Evolutionary conservation across 2,888 invertebrate species (phyloP).

Genomic region (Argynnis bischoffii): DNA sequence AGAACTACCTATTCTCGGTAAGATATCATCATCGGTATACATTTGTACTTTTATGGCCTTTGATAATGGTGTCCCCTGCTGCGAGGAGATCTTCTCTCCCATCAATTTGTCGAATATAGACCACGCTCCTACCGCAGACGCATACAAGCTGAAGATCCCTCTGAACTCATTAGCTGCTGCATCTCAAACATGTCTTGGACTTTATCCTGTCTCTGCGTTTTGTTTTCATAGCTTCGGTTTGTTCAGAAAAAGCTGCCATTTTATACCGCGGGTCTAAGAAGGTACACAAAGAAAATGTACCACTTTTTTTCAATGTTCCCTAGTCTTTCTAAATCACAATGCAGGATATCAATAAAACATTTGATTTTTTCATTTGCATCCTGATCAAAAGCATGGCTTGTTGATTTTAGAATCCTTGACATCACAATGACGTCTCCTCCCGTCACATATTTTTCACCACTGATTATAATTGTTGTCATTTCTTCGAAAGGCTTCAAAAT

Average conservation of each 20-base stretch:
- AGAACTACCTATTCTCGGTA: no score
- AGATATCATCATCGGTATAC: not conserved
- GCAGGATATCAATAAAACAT: constrained; percentile 20
- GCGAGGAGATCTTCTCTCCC: not conserved
- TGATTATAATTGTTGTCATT: not conserved
- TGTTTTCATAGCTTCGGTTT: constrained; percentile 33
- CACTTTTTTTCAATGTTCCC: constrained; percentile 38
- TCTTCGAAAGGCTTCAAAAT: constrained; percentile 12
- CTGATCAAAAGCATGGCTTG: not conserved
- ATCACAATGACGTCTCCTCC: not conserved
- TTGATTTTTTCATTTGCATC: constrained; percentile 15
- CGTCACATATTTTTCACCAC: constrained; percentile 32
- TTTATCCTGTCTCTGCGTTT: constrained; percentile 31
- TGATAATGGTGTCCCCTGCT: not conserved
- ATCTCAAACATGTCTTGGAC: constrained; percentile 3
- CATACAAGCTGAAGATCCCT: not conserved
- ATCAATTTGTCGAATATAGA: not conserved
- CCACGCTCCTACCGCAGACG: not conserved
- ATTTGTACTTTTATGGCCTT: not conserved
- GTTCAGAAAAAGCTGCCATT: constrained; percentile 34
- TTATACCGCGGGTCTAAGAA: constrained; percentile 42
- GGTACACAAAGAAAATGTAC: constrained; percentile 39
- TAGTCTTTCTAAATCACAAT: constrained; percentile 32
- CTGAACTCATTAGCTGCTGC: no score
- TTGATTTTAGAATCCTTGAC: constrained; percentile 1